Evolutionary conservation across 2,113 vertebrate genomes (phyloP).

Genomic region (Anarhynchus alexandrinus): DNA sequence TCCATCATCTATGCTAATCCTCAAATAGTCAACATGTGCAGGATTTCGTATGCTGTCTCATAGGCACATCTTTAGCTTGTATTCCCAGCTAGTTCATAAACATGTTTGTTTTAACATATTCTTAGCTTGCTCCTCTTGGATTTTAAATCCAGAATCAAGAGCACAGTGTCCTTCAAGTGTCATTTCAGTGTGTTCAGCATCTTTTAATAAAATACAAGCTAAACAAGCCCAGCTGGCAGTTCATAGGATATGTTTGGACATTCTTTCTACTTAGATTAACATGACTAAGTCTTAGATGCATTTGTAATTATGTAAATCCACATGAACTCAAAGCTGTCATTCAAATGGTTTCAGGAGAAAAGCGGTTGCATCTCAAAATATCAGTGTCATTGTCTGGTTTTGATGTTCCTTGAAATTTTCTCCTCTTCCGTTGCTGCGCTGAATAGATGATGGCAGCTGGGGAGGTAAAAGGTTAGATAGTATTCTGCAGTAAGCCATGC

Average conservation of each 20-base stretch:
- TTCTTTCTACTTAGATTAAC: slow-evolving; percentile 33
- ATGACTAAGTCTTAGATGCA: not conserved
- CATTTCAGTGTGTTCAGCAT: slow-evolving; percentile 19
- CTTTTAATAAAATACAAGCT: slow-evolving; percentile 23
- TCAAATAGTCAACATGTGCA: slow-evolving; percentile 37
- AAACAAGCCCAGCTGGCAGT: slow-evolving; percentile 48
- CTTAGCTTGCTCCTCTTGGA: slow-evolving; percentile 20
- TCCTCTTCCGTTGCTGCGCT: not conserved
- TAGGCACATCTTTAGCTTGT: slow-evolving; percentile 27
- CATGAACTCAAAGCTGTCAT: not conserved
- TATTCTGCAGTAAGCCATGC: not conserved
- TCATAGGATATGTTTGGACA: slow-evolving; percentile 25
- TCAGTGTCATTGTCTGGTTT: not conserved
- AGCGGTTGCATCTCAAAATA: not conserved
- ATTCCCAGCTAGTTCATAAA: slow-evolving; percentile 25
- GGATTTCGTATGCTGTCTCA: slow-evolving; percentile 38
- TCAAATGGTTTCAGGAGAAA: not conserved
- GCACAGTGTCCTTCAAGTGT: slow-evolving; percentile 25
- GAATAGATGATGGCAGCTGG: not conserved
- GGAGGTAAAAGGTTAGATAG: not conserved
- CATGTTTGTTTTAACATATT: slow-evolving; percentile 33
- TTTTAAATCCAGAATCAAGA: slow-evolving; percentile 54
- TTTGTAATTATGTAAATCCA: not conserved
- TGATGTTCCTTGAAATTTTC: not conserved
- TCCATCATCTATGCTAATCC: slow-evolving; percentile 59